These are phyloP conservation scores for Phataginus tetradactyla DNA, from an alignment of 2,797 vertebrate genomes.

Conservation along the genomic window DNA sequence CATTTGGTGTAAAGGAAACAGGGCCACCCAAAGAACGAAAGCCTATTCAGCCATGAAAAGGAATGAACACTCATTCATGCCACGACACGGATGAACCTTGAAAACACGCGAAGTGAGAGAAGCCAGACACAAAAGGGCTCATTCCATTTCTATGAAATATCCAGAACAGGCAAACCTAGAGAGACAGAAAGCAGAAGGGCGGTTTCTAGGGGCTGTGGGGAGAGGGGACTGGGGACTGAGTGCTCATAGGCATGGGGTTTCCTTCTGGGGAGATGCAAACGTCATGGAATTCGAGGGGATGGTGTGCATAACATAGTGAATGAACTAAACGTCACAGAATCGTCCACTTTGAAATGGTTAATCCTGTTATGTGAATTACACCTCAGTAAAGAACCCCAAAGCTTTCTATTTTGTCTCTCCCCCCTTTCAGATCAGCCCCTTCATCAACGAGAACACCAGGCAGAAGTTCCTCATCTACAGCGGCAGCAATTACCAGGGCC, in stretches of 20 bases:
- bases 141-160: not conserved
- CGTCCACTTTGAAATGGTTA: not conserved
- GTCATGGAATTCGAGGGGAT: not conserved
- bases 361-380: not conserved
- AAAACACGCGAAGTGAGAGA: not conserved
- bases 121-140: not conserved
- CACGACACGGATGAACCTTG: fast-evolving
- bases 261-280: not conserved
- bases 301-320: not conserved
- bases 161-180: not conserved
- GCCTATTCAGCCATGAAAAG: not conserved
- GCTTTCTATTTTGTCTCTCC: no score
- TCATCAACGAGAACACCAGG: conserved; percentile 91
- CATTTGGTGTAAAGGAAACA: not conserved
- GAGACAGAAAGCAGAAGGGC: not conserved
- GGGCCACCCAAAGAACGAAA: not conserved
- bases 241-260: not conserved
- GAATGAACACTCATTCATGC: not conserved
- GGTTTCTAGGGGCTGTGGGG: not conserved
- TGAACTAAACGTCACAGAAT: not conserved
- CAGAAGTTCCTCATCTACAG: conserved; percentile 91
- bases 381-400: not conserved
- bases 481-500: conserved; percentile 89
- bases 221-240: not conserved
- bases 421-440: conserved; percentile 88